Base-by-base conservation (phyloP, 2,797 vertebrate genomes). In the Sebastes jordani region DNA sequence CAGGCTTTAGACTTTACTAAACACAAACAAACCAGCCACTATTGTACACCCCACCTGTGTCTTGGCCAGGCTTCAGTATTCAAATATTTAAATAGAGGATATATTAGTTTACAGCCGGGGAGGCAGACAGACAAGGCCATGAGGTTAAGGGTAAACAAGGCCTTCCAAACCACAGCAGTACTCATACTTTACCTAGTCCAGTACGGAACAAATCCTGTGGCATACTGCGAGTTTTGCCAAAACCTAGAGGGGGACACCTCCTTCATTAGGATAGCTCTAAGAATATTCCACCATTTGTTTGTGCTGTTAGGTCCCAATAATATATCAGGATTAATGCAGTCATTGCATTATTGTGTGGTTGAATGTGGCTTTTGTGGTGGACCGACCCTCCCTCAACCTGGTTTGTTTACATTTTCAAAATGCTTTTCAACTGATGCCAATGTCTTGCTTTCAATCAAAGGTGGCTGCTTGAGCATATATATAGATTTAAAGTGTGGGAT, bases 201-300 rank as follows among this genome's bases (percentile, higher is more conserved):
- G 85, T 64, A 91, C 91, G 92, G 83, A 94, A 94, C 88, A 95
- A 88, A 82, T 94, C 93, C 89, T 94, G 94, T 34, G 93, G 94
- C 89, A 94, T 94, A 90, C 94, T 94, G 90, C 92, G 90, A 88
- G 93, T 94, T 91, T 89, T 92, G 86, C 93, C 91, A 91, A 92
- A 92, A 93, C 94, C 94, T 95, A 92, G 76, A 94, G 93, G 66
- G 77, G 81, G 80, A 94, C 83, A 94, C 29, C 87, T 93, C 76
- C 86, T 92, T 92, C 54, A 87, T 94, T 93, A 92, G 71, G 71
- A 87, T 55, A 74, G 73, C 61, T 81, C 58, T 22, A 58, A 58
- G n/a, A 32, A 42, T 2, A 66, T 74, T 38, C 42, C 29, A 58
- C 7, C 11, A 52, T 27, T 36, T n/a, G 29, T 13, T 16, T 77